Conservation (phyloP, 2,888 invertebrate genomes). For the Orthosia cruda region DNA sequence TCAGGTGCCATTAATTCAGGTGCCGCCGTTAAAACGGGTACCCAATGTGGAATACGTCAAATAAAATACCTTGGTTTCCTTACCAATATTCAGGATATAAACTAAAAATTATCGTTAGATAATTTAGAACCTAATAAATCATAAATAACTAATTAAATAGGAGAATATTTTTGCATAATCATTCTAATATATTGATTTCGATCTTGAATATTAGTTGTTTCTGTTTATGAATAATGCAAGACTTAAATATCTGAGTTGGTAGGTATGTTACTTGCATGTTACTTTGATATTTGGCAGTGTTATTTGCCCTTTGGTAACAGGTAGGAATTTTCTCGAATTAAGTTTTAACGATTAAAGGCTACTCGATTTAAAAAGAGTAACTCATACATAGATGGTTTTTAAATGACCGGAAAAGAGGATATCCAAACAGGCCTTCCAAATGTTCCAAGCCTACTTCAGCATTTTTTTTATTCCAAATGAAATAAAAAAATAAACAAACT, state of each 20-base stretch:
- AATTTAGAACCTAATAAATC: constrained; percentile 59
- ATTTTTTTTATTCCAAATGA: too few relatives aligned
- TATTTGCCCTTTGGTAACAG: not conserved
- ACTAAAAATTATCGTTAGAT: constrained; percentile 18
- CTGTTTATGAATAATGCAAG: constrained; percentile 2
- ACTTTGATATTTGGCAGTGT: not conserved
- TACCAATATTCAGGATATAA: constrained; percentile 6
- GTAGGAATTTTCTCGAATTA: not conserved
- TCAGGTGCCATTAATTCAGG: too few relatives aligned
- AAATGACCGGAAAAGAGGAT: too few relatives aligned
- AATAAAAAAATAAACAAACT: too few relatives aligned
- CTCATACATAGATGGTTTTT: too few relatives aligned
- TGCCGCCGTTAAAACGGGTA: too few relatives aligned
- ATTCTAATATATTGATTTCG: constrained; percentile 32
- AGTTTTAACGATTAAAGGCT: too few relatives aligned
- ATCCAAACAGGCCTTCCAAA: too few relatives aligned
- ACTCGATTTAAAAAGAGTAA: too few relatives aligned
- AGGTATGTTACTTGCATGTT: constrained; percentile 7
- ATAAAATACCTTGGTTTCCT: not conserved
- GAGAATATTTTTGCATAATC: constrained; percentile 46
- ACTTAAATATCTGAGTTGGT: not conserved
- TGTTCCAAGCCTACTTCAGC: too few relatives aligned
- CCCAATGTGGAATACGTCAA: too few relatives aligned
- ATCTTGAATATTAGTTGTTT: constrained; percentile 11
- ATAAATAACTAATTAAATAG: constrained; percentile 41